These are phyloP conservation scores for Neodontobutis hainanensis DNA, from an alignment of 2,113 vertebrate species.

Conservation along the genomic window DNA sequence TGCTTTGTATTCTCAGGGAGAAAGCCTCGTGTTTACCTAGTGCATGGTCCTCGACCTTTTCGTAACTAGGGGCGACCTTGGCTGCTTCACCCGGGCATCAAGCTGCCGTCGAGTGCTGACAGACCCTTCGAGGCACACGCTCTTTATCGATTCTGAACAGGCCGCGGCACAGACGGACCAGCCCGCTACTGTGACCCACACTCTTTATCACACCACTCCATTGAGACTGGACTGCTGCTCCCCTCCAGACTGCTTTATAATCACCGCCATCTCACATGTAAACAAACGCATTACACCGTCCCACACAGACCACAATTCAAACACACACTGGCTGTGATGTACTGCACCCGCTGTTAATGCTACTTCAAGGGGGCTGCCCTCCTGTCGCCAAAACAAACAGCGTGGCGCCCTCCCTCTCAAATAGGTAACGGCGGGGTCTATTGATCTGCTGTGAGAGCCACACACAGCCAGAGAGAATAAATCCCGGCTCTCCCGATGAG, in stretches of 20 bases:
- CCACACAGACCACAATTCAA: neutral
- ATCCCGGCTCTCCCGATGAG: constrained; percentile 41
- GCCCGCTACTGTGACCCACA: constrained; percentile 60
- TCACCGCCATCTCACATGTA: constrained; percentile 22
- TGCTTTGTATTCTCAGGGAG: constrained; percentile 70
- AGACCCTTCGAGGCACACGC: constrained; percentile 53
- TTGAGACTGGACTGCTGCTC: constrained; percentile 24
- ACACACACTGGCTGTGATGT: constrained; percentile 24
- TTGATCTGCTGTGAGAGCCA: constrained; percentile 50
- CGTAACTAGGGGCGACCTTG: constrained; percentile 68
- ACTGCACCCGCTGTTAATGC: constrained; percentile 40
- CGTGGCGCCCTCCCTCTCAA: constrained; percentile 47
- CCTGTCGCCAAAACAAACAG: constrained; percentile 62
- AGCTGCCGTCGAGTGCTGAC: constrained; percentile 50
- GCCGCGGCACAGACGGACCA: constrained; percentile 42
- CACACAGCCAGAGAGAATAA: constrained; percentile 42
- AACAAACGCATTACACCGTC: neutral
- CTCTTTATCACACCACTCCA: constrained; percentile 61
- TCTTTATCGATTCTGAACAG: constrained; percentile 73
- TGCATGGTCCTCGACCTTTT: constrained; percentile 63
- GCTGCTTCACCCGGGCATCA: constrained; percentile 35
- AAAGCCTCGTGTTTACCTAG: constrained; percentile 65
- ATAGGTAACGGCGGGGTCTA: constrained; percentile 47
- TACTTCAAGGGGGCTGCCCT: constrained; percentile 33
- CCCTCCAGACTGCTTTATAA: constrained; percentile 49